These are phyloP conservation scores for Misgurnus anguillicaudatus DNA, from an alignment of 2,113 vertebrate species.

Conservation along the genomic window DNA sequence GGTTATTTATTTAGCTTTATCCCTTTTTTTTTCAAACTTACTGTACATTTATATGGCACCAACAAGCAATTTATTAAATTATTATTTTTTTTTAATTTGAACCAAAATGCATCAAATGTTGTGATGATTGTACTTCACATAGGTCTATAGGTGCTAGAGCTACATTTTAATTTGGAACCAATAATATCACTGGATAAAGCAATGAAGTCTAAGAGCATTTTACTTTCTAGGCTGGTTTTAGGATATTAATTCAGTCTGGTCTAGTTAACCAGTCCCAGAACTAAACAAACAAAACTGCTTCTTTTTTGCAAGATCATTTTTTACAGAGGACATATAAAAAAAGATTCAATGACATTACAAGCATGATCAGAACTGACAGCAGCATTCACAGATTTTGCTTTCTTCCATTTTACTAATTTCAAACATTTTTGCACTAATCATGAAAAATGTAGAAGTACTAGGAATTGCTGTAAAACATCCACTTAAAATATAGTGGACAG, in stretches of 20 bases:
- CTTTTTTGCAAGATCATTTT: constrained; percentile 11
- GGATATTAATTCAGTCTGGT: background rate
- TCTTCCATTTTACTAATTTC: background rate
- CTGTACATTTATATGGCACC: constrained; percentile 56
- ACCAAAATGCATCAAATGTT: constrained; percentile 51
- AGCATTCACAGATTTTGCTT: constrained; percentile 6
- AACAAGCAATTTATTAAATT: background rate
- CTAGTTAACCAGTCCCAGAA: constrained; percentile 24
- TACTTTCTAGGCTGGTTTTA: background rate
- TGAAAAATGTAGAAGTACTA: background rate
- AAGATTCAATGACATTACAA: background rate
- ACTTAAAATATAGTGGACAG: background rate
- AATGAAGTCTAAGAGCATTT: constrained; percentile 20
- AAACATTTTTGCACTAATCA: background rate
- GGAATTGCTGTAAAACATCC: constrained; percentile 36
- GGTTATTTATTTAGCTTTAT: constrained; percentile 31
- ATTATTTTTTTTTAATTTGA: constrained; percentile 2
- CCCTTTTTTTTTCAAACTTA: constrained; percentile 19
- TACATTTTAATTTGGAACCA: constrained; percentile 39
- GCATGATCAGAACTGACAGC: constrained; percentile 19
- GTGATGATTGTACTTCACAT: constrained; percentile 76
- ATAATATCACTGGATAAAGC: background rate
- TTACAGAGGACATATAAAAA: constrained; percentile 29
- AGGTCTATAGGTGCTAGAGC: constrained; percentile 49
- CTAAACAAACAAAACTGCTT: background rate